phyloP scores from a whole-genome alignment of 1,140 invertebrate genomes.

The Agrilus planipennis region DNA sequence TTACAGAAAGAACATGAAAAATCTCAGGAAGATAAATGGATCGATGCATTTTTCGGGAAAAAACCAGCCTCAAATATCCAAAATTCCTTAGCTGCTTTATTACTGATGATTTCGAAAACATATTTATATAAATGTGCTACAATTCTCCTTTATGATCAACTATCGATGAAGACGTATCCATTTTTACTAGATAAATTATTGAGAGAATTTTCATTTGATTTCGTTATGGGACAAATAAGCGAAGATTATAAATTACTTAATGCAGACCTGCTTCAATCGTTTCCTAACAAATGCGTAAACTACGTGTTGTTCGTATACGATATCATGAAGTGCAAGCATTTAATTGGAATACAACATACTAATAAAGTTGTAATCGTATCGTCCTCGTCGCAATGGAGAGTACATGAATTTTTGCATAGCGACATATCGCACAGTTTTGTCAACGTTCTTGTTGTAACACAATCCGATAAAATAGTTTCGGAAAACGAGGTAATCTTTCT shows the following conservation, averaged over 20 bases:
- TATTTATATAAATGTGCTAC: constrained; percentile 46
- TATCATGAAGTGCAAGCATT: constrained; percentile 39
- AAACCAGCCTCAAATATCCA: constrained; percentile 34
- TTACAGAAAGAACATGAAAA: constrained; percentile 31
- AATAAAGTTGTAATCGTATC: constrained; percentile 51
- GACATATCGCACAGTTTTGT: constrained; percentile 47
- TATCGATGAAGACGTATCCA: constrained; percentile 39
- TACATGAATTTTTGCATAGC: constrained; percentile 50
- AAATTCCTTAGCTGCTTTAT: constrained; percentile 40
- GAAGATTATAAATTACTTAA: constrained; percentile 15
- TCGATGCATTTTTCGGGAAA: constrained; percentile 20
- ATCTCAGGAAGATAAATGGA: constrained; percentile 24
- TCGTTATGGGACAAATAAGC: constrained; percentile 45
- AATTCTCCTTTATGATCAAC: constrained; percentile 48
- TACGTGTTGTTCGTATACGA: constrained; percentile 54
- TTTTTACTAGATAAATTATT: constrained; percentile 44
- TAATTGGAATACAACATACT: constrained; percentile 44
- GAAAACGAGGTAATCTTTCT: constrained; percentile 9
- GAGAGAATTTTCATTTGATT: constrained; percentile 42
- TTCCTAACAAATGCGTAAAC: constrained; percentile 40
- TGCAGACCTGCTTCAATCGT: constrained; percentile 15
- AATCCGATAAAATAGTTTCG: constrained; percentile 23
- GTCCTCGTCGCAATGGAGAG: constrained; percentile 54
- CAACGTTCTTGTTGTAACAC: constrained; percentile 53
- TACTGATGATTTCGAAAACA: constrained; percentile 42